Conservation (phyloP, 2,113 vertebrate genomes). For the Microcebus jonahi region DNA sequence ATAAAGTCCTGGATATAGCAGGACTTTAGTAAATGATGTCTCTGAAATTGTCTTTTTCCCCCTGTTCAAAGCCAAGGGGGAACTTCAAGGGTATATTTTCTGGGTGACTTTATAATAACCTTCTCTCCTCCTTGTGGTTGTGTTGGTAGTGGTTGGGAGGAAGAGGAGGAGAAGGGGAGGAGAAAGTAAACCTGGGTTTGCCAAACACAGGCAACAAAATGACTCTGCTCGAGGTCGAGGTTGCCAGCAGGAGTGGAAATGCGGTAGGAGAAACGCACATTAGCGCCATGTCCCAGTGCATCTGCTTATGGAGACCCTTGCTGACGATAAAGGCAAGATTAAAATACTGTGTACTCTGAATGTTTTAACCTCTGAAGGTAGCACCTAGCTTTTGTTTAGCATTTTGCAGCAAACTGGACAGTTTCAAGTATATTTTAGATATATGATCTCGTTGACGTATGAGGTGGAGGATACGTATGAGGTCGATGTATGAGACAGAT, state of each 20-base stretch:
- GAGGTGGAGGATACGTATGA: background rate
- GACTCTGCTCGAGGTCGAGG: too few relatives aligned
- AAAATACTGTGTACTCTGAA: fast-evolving
- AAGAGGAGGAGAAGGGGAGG: background rate
- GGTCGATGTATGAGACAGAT: too few relatives aligned
- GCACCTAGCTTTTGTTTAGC: background rate
- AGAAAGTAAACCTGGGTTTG: background rate
- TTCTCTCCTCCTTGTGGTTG: background rate
- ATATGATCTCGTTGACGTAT: background rate
- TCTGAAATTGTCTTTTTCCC: background rate
- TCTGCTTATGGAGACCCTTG: background rate
- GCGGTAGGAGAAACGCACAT: background rate
- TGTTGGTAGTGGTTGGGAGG: background rate
- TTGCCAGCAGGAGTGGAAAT: background rate
- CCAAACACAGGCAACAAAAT: background rate
- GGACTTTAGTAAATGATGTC: background rate
- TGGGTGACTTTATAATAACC: background rate
- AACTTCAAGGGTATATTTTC: background rate
- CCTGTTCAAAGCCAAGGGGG: background rate
- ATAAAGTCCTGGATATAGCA: background rate
- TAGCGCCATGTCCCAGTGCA: fast-evolving
- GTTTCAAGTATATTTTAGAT: background rate
- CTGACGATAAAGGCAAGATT: background rate
- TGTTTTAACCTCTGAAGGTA: background rate
- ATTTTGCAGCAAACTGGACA: background rate